Base-by-base conservation (phyloP, 2,113 vertebrate genomes). In the Elachura formosa region DNA sequence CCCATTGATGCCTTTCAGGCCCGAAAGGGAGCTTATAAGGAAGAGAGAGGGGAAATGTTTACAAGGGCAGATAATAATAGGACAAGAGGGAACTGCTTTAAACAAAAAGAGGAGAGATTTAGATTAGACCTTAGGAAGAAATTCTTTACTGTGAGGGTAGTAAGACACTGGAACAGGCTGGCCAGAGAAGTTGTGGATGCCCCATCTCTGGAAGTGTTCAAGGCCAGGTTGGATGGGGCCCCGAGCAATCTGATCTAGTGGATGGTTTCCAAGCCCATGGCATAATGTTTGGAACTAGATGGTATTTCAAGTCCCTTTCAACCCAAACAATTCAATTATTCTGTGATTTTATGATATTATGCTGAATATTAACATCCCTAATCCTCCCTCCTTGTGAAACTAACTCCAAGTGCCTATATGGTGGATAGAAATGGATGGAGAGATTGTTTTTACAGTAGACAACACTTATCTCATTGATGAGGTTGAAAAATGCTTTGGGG, bases 181-280 rank as follows among this genome's bases (percentile, higher is more conserved):
- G 10, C 23, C 51, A 38, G 33, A n/a, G 51, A 28, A 45, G 5
- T 4, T 58, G 36, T 29, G 28, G 38, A 45, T 81, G 33, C 7
- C 16, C 11, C n/a, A 10, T 89, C 28, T n/a, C 38, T 66, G 28
- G 6, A 59, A 51, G n/a, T n/a, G 28, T 21, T 66, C 52, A 59
- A 33, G 9, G 33, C 8, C 15, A 20, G 10, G 12, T 10, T 51
- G 58, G 43, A 20, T 24, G 31, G 33, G 19, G 10, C 38, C 16
- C 38, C 59, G 38, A 58, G 13, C 20, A 38, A 29, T 5, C 7
- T 14, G 3, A 6, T n/a, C 2, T 38, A 45, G 36, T n/a, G 43
- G 23, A 9, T 24, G 23, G 3, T 19, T 51, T 25, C 33, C 0
- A 1, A 52, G 23, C 13, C 23, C 6, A 29, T 29, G 24, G 15